Conservation (phyloP, 64 coral and sea anemone species). For the Trachythela sp. region DNA sequence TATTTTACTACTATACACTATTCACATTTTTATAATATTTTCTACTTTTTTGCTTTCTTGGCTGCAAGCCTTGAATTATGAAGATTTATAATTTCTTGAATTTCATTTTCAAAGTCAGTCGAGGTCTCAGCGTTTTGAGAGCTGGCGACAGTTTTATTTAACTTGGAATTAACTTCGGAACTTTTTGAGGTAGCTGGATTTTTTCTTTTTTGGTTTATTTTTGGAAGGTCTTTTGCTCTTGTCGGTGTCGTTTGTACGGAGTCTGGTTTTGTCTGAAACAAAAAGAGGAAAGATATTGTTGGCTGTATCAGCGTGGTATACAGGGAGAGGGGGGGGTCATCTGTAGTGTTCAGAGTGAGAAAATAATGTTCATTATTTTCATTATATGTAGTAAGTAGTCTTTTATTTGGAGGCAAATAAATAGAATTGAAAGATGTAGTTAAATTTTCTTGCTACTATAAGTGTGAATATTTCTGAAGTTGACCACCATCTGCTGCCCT, state of each 20-base stretch:
- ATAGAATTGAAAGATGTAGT: too few species aligned
- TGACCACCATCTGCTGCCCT: too few species aligned
- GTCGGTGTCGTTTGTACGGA: neutral
- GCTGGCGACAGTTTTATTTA: neutral
- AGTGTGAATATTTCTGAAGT: too few species aligned
- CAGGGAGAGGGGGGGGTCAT: too few species aligned
- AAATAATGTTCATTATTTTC: too few species aligned
- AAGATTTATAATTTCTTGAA: neutral
- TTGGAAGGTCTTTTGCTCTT: neutral
- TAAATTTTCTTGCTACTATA: too few species aligned
- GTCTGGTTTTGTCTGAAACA: neutral
- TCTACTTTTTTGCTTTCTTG: neutral
- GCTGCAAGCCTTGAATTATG: constrained; percentile 13
- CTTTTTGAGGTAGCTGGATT: neutral
- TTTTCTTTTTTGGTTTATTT: neutral
- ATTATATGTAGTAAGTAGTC: too few species aligned
- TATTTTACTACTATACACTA: neutral
- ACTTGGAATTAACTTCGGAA: neutral
- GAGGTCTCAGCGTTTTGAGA: neutral
- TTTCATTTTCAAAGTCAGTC: constrained; percentile 6
- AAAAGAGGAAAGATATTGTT: neutral
- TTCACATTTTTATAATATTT: neutral
- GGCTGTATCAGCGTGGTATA: too few species aligned
- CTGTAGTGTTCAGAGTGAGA: too few species aligned
- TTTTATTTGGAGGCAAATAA: too few species aligned